Evolutionary conservation across 2,888 invertebrate genomes (phyloP).

Genomic region (Orchesella flavescens): DNA sequence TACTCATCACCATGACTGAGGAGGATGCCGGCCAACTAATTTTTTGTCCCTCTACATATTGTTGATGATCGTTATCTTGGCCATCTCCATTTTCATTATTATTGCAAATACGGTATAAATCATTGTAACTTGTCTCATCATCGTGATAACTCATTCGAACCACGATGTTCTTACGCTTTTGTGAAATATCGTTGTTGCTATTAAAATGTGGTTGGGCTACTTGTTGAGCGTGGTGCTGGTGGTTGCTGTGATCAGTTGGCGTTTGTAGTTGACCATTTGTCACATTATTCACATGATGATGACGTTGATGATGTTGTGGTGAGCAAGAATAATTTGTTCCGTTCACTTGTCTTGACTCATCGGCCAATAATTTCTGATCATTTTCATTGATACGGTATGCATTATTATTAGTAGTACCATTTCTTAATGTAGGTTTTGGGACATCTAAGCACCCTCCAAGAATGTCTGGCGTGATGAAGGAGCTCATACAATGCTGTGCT

Average conservation of each 20-base stretch:
- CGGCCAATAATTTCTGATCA: slow-evolving; percentile 29
- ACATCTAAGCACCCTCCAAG: slow-evolving; percentile 58
- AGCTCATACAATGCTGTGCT: slow-evolving; percentile 39
- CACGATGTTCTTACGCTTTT: slow-evolving; percentile 59
- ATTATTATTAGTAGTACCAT: not conserved
- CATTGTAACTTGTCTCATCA: slow-evolving; percentile 48
- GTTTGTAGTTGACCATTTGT: slow-evolving; percentile 1
- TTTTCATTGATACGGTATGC: slow-evolving; percentile 31
- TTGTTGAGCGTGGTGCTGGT: slow-evolving; percentile 8
- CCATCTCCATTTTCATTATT: slow-evolving; percentile 49
- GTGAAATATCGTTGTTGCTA: slow-evolving; percentile 39
- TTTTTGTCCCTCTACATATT: slow-evolving; percentile 5
- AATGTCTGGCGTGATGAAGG: slow-evolving; percentile 60
- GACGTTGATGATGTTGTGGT: not conserved
- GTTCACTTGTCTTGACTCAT: slow-evolving; percentile 42
- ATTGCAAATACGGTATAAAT: slow-evolving; percentile 53
- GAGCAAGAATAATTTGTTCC: slow-evolving; percentile 8
- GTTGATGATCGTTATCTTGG: slow-evolving; percentile 17
- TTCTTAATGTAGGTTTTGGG: slow-evolving; percentile 35
- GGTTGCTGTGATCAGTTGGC: slow-evolving; percentile 2
- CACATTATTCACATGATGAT: no score
- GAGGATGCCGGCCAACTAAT: slow-evolving; percentile 57
- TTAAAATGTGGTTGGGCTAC: slow-evolving; percentile 32
- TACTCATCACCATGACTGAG: slow-evolving; percentile 61
- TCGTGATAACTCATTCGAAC: slow-evolving; percentile 51